phyloP scores from a whole-genome alignment of 2,113 vertebrate species.

The Vicugna pacos region DNA sequence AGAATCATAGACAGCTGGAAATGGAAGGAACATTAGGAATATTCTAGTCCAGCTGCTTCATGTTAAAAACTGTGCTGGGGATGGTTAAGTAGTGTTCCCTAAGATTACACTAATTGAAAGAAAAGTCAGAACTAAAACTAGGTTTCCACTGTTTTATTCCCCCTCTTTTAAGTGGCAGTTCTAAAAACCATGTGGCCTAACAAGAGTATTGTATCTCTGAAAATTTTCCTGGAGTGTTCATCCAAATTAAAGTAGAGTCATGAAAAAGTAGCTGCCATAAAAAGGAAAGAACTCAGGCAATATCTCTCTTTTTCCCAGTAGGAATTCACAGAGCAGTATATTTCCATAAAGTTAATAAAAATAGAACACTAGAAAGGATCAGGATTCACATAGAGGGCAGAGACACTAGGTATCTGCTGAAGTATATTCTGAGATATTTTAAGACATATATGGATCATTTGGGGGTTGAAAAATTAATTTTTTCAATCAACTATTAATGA shows the following conservation, averaged over 20 bases:
- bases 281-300: background rate
- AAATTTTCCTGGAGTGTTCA: background rate
- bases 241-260: background rate
- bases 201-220: background rate
- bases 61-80: background rate
- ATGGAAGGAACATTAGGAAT: background rate
- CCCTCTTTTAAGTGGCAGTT: background rate
- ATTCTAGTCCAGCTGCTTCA: background rate
- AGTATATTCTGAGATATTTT: background rate
- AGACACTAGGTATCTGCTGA: background rate
- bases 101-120: background rate
- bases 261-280: background rate
- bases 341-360: background rate
- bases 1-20: background rate
- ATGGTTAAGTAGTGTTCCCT: background rate
- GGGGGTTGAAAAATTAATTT: background rate
- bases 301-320: background rate
- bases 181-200: background rate
- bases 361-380: constrained; percentile 2
- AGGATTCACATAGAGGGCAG: background rate
- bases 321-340: constrained; percentile 9
- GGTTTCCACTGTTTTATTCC: background rate
- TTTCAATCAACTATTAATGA: background rate
- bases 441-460: background rate
- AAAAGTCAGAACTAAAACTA: background rate